These are phyloP conservation scores for Phylloscopus trochilus DNA, from an alignment of 2,113 vertebrate genomes.

Conservation along the genomic window DNA sequence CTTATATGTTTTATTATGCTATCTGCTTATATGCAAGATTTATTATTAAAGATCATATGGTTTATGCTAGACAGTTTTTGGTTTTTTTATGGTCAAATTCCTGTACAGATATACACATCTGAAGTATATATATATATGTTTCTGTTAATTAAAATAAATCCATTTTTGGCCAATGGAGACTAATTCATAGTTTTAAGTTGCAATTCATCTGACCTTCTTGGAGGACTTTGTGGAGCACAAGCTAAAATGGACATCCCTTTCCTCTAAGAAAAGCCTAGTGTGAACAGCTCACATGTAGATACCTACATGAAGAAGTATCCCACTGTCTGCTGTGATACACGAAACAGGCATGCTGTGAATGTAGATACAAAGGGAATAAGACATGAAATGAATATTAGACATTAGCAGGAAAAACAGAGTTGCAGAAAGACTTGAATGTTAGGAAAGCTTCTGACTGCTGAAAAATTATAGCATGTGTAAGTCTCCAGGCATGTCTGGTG, in stretches of 20 bases:
- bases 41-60: neutral
- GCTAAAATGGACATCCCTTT: neutral
- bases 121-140: neutral
- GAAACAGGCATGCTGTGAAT: neutral
- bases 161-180: neutral
- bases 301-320: neutral
- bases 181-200: neutral
- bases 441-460: neutral
- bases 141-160: neutral
- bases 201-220: neutral
- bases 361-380: neutral
- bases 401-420: neutral
- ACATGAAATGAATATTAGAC: neutral
- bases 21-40: neutral
- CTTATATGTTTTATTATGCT: neutral
- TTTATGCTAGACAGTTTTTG: neutral
- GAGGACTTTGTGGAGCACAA: neutral
- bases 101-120: neutral
- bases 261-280: neutral
- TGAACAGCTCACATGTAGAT: neutral
- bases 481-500: neutral
- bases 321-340: neutral
- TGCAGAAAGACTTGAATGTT: neutral
- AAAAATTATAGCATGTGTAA: neutral
- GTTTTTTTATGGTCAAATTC: neutral